Percentiles rank a stretch among this genome's conserved stretches.
Evolutionary conservation across 2,797 vertebrate species (phyloP).

Genomic region (Bryconaethiops microstoma): DNA sequence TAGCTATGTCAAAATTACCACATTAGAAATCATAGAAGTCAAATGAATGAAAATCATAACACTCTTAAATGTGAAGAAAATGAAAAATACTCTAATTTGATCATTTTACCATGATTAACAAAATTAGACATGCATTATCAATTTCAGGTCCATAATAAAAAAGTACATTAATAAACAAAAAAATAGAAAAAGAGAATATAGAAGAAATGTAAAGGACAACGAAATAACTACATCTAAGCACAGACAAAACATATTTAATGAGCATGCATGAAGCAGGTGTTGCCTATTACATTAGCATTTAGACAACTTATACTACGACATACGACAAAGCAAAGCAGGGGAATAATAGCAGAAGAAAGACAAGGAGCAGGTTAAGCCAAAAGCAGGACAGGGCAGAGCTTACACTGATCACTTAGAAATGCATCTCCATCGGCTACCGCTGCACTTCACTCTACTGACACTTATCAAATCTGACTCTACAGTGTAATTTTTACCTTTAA

Average conservation of each 20-base stretch:
- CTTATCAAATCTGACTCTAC: constrained; percentile 6
- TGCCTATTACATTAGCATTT: constrained; percentile 38
- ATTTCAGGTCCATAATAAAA: constrained; percentile 50
- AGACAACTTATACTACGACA: constrained; percentile 40
- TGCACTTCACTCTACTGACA: background rate
- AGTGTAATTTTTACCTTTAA: background rate
- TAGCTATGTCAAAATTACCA: constrained; percentile 77
- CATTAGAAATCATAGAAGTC: constrained; percentile 77
- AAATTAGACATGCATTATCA: constrained; percentile 74
- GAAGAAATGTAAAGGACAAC: constrained; percentile 60
- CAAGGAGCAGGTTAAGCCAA: constrained; percentile 74
- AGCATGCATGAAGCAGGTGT: constrained; percentile 78
- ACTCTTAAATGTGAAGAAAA: constrained; percentile 73
- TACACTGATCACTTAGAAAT: constrained; percentile 76
- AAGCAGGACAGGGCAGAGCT: constrained; percentile 78
- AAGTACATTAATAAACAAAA: constrained; percentile 57
- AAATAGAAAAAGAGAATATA: constrained; percentile 31
- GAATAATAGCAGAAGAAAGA: constrained; percentile 73
- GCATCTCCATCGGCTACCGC: constrained; percentile 72
- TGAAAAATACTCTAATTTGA: constrained; percentile 74
- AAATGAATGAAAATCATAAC: constrained; percentile 77
- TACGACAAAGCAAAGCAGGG: constrained; percentile 74
- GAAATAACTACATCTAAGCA: constrained; percentile 56
- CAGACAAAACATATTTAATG: constrained; percentile 71
- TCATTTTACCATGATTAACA: constrained; percentile 66